Conservation (phyloP, 2,113 vertebrate genomes). For the Lathamus discolor region DNA sequence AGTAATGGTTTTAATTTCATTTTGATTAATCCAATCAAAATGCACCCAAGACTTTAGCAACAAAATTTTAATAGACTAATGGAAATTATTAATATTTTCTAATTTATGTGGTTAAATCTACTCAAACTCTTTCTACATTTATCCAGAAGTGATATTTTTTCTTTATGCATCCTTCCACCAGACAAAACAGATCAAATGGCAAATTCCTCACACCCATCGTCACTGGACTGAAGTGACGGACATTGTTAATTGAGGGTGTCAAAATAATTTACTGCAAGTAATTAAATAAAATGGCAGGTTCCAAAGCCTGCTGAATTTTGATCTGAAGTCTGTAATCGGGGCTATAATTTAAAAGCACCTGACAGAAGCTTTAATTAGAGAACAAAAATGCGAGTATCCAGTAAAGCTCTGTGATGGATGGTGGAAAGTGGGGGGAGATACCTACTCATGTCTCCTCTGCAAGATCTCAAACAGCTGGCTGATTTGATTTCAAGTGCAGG, state of each 20-base stretch:
- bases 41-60: background rate
- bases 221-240: background rate
- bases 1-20: background rate
- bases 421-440: slow-evolving; percentile 14
- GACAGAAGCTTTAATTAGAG: slow-evolving; percentile 50
- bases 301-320: slow-evolving; percentile 27
- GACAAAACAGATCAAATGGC: slow-evolving; percentile 34
- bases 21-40: background rate
- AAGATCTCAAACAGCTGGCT: slow-evolving; percentile 44
- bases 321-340: slow-evolving; percentile 18
- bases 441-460: background rate
- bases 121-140: background rate
- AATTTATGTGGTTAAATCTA: background rate
- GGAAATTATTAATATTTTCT: background rate
- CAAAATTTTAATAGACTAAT: background rate
- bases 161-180: background rate
- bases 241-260: slow-evolving; percentile 58
- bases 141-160: background rate
- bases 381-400: background rate
- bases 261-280: slow-evolving; percentile 57
- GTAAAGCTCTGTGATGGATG: slow-evolving; percentile 30
- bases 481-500: fast-evolving
- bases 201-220: slow-evolving; percentile 17
- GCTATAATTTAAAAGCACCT: slow-evolving; percentile 25
- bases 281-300: slow-evolving; percentile 66